Percentiles rank a stretch among this genome's conserved stretches.
Conservation (phyloP, 2,113 vertebrate species). For the Egretta garzetta region DNA sequence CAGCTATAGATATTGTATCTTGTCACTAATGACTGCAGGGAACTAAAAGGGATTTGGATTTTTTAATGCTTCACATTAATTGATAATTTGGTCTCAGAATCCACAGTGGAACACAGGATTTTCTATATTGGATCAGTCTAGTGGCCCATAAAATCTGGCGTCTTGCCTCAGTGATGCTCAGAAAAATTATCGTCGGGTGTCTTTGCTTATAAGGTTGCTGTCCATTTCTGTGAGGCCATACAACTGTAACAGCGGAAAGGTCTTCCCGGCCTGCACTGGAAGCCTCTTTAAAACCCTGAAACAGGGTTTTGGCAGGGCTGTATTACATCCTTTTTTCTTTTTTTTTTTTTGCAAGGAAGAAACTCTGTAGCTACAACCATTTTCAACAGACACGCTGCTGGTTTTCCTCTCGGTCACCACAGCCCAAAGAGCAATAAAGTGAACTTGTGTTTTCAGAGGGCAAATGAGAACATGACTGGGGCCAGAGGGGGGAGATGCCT, state of each 20-base stretch:
- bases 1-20: slow-evolving; percentile 55
- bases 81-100: slow-evolving; percentile 66
- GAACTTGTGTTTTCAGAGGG: not conserved
- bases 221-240: not conserved
- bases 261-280: not conserved
- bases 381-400: not conserved
- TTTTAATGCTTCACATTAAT: slow-evolving; percentile 67
- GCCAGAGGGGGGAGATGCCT: not conserved
- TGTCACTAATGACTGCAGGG: slow-evolving; percentile 62
- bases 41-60: slow-evolving; percentile 59
- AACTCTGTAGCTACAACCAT: not conserved
- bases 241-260: not conserved
- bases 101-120: slow-evolving; percentile 59
- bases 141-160: slow-evolving; percentile 48
- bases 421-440: not conserved
- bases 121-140: slow-evolving; percentile 55
- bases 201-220: not conserved
- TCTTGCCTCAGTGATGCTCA: slow-evolving; percentile 40
- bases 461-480: not conserved
- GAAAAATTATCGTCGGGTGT: not conserved
- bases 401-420: not conserved
- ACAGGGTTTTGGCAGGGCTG: not conserved
- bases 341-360: not conserved
- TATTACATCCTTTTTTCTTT: too few relatives aligned
- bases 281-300: not conserved